Evolutionary conservation across 2,797 vertebrate genomes (phyloP), one percentile per base, ranked within the genome.

Genomic region (Nasua narica): DNA sequence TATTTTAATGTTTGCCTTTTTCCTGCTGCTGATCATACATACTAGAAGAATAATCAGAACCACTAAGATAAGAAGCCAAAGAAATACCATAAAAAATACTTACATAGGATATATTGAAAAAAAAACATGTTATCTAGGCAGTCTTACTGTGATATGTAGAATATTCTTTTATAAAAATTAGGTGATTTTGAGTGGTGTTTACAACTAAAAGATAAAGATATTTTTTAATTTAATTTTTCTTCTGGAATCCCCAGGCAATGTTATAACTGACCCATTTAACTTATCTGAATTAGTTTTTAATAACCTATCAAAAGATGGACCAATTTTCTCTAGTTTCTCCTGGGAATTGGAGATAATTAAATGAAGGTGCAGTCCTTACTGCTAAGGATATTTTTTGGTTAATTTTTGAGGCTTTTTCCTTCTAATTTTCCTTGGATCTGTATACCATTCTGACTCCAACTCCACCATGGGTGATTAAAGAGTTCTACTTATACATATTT

Each of bases 281-380:
- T 90, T 9, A 81, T 79, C 27, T 86, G 82, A 87, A 43, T 91
- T 46, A 83, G 32, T 74, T 96, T 89, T 97, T 93, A 95, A 86
- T 83, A 86, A 74, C 25, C 5, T 62, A 92, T 74, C 21, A 72
- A 82, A 90, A 90, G 29, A 14, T 62, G 5, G 23, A 69, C 7
- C 12, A 87, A 86, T 56, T 91, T 91, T 92, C 60, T 93, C 52
- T 58, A 72, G 72, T 67, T 90, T 85, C 90, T 69, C 62, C 46
- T 65, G 77, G 67, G 74, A 96, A 90, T 14, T 56, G 7, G 43
- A 96, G 81, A 72, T 82, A 96, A 97, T 95, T 92, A 92, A 92
- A 52, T 78, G 67, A 85, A 60, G 18, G 15, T 72, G 60, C 1
- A 92, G 69, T n/a, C 1, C 40, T 54, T n/a, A 65, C 7, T 54